Percentiles rank a stretch among this genome's conserved stretches.
Evolutionary conservation across 2,113 vertebrate genomes (phyloP).

Genomic region (Benitochromis conjunctus): DNA sequence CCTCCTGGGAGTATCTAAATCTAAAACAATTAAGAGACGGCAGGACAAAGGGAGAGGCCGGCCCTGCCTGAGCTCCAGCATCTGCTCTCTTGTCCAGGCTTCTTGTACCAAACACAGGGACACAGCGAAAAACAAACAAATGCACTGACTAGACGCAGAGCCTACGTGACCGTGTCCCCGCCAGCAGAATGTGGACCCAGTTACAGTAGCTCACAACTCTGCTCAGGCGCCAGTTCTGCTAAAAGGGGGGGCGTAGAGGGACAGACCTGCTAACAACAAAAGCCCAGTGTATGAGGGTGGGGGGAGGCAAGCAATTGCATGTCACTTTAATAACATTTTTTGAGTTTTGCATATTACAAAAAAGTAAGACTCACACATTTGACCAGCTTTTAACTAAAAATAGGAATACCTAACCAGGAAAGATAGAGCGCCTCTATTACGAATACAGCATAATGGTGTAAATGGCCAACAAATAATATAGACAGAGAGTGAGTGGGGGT

Average conservation of each 20-base stretch:
- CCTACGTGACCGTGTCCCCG: slow-evolving; percentile 68
- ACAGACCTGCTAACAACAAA: neutral
- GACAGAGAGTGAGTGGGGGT: neutral
- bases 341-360: neutral
- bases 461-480: neutral
- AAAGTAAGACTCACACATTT: neutral
- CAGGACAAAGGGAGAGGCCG: slow-evolving; percentile 58
- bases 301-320: neutral
- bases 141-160: neutral
- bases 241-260: neutral
- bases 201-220: neutral
- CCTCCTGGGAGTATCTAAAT: slow-evolving; percentile 60
- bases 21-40: slow-evolving; percentile 59
- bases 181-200: slow-evolving; percentile 18
- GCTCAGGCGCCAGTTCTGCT: neutral
- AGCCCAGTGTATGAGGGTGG: neutral
- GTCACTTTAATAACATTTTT: neutral
- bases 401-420: neutral
- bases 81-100: neutral
- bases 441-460: neutral
- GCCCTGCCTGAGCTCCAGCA: slow-evolving; percentile 19
- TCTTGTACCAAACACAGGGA: slow-evolving; percentile 11
- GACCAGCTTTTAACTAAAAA: neutral
- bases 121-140: slow-evolving; percentile 40
- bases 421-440: neutral